phyloP scores from a whole-genome alignment of 1,140 invertebrate genomes.

The fruit fly (Drosophila melanogaster) region DNA sequence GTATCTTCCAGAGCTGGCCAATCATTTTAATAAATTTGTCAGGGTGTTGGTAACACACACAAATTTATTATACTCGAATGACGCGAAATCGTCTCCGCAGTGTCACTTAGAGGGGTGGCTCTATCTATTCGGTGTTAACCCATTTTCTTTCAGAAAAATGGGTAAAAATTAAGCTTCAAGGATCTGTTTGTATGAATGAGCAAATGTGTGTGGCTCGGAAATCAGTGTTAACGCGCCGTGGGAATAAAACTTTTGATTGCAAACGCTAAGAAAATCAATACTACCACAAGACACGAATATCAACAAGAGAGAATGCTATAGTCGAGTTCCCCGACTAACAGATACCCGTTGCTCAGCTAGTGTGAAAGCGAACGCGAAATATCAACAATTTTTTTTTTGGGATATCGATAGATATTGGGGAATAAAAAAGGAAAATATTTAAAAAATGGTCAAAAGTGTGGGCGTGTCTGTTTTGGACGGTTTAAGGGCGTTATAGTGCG shows the following conservation, averaged over 20 bases:
- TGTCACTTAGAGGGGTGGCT: too few relatives aligned
- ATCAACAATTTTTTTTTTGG: too few relatives aligned
- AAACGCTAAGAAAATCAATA: slow-evolving; percentile 80
- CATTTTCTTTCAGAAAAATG: slow-evolving; percentile 41
- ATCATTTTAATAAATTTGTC: slow-evolving; percentile 85
- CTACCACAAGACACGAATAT: background rate
- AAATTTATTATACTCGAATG: slow-evolving; percentile 83
- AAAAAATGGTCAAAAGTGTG: too few relatives aligned
- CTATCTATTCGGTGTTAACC: slow-evolving; percentile 5
- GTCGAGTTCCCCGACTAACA: too few relatives aligned
- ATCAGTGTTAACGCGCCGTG: slow-evolving; percentile 75
- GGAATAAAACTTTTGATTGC: slow-evolving; percentile 79
- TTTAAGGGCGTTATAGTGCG: too few relatives aligned
- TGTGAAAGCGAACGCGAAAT: too few relatives aligned
- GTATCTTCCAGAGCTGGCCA: slow-evolving; percentile 67
- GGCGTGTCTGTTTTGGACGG: too few relatives aligned
- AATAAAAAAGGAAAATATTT: too few relatives aligned
- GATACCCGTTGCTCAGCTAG: too few relatives aligned
- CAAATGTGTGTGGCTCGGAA: slow-evolving; percentile 50
- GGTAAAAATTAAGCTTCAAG: slow-evolving; percentile 69
- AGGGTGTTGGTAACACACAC: slow-evolving; percentile 83
- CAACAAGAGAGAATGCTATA: too few relatives aligned
- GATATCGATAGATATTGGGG: too few relatives aligned
- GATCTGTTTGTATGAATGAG: slow-evolving; percentile 20
- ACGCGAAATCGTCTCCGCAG: slow-evolving; percentile 34